Conservation (phyloP, 2,113 vertebrate species). For the Megaceryle maxima region DNA sequence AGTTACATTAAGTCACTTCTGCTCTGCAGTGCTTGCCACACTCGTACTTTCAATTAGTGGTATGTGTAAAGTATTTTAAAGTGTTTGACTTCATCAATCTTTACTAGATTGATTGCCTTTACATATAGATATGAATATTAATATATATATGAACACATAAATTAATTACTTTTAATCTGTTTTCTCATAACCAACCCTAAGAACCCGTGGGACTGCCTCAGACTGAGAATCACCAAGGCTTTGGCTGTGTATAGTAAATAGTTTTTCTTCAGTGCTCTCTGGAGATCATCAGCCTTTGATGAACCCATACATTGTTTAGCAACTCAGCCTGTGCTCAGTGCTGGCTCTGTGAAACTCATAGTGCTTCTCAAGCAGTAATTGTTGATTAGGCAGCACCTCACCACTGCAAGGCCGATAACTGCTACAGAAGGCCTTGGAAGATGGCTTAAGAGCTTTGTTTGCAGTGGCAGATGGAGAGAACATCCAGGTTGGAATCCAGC, state of each 20-base stretch:
- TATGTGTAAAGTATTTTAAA: neutral
- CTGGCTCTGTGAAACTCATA: neutral
- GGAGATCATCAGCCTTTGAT: neutral
- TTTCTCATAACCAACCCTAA: neutral
- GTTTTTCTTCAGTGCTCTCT: neutral
- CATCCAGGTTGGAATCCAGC: rapidly evolving
- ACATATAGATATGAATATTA: neutral
- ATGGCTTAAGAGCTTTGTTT: neutral
- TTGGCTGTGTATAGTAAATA: neutral
- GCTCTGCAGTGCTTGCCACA: neutral
- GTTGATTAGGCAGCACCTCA: neutral
- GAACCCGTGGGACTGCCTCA: neutral
- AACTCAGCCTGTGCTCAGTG: neutral
- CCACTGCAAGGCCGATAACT: neutral
- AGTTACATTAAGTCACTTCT: neutral
- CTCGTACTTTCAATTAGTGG: neutral
- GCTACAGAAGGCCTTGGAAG: neutral
- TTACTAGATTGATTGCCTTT: neutral
- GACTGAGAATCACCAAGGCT: neutral
- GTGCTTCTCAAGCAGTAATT: neutral
- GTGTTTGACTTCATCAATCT: neutral
- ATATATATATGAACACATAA: neutral
- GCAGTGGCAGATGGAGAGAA: neutral
- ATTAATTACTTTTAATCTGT: neutral
- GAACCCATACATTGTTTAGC: neutral